A percentile compares a stretch with the other conserved stretches of the same genome.
Conservation (phyloP, 2,888 invertebrate species). For the Oscheius myriophilus region DNA sequence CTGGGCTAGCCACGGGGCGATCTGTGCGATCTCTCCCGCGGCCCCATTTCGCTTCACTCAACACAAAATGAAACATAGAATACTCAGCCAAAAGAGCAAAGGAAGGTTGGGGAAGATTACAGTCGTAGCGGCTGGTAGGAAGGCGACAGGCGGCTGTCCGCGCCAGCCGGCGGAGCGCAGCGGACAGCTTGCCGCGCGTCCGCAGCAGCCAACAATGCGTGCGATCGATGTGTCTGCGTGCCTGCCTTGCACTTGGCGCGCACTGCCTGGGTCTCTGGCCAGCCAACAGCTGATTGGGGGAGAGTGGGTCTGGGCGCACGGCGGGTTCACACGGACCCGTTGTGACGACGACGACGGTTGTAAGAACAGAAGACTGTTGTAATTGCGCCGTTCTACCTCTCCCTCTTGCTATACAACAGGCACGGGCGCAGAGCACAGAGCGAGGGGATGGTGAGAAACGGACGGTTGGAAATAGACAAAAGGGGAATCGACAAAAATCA, state of each 20-base stretch:
- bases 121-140: slow-evolving; percentile 7
- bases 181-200: slow-evolving; percentile 28
- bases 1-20: not conserved
- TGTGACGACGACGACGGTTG: not conserved
- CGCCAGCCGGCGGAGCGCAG: slow-evolving; percentile 5
- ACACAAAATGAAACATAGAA: not conserved
- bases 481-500: too few species aligned
- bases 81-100: not conserved
- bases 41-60: not conserved
- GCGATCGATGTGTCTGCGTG: slow-evolving; percentile 34
- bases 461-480: too few species aligned
- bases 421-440: not conserved
- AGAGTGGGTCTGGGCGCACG: not conserved
- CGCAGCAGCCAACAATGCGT: slow-evolving; percentile 30
- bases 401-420: not conserved
- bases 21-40: not conserved
- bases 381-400: slow-evolving; percentile 3
- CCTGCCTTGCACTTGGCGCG: slow-evolving; percentile 6
- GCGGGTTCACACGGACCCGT: too few species aligned
- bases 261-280: slow-evolving; percentile 17
- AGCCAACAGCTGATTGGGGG: slow-evolving; percentile 33
- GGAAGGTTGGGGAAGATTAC: not conserved
- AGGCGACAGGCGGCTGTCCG: not conserved
- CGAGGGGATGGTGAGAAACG: not conserved
- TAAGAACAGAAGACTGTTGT: slow-evolving; percentile 3